Evolutionary conservation across 1,140 invertebrate species (phyloP).

Genomic region (Nymphalis io): DNA sequence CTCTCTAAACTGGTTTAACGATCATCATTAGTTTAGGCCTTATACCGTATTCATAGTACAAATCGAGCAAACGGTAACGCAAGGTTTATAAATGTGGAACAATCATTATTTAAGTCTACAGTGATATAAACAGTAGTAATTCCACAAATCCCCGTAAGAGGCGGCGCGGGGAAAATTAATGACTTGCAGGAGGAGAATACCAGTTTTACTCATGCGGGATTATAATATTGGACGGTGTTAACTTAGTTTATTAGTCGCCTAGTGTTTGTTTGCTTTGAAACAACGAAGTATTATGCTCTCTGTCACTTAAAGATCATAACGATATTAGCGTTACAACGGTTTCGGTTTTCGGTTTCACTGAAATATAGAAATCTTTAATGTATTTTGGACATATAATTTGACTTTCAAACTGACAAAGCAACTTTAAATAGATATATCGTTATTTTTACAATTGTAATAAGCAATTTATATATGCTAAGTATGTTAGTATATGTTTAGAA

Average conservation of each 20-base stretch:
- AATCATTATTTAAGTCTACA: constrained; percentile 60
- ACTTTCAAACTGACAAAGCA: too few relatives aligned
- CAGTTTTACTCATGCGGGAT: constrained; percentile 65
- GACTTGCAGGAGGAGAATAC: constrained; percentile 55
- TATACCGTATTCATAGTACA: constrained; percentile 23
- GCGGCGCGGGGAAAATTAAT: constrained; percentile 66
- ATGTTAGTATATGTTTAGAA: too few relatives aligned
- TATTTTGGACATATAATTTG: background rate
- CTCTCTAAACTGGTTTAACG: constrained; percentile 11
- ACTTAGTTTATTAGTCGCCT: constrained; percentile 60
- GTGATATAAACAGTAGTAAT: constrained; percentile 73
- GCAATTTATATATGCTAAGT: too few relatives aligned
- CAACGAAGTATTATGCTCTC: constrained; percentile 10
- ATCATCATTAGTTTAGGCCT: constrained; percentile 26
- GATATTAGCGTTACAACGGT: background rate
- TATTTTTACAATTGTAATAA: too few relatives aligned
- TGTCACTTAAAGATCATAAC: constrained; percentile 8
- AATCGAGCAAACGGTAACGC: constrained; percentile 31
- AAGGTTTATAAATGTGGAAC: constrained; percentile 40
- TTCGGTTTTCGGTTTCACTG: background rate
- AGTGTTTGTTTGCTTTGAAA: constrained; percentile 24
- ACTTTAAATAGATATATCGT: too few relatives aligned
- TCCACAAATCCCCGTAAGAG: constrained; percentile 69
- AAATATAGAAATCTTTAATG: background rate
- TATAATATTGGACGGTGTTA: constrained; percentile 60